Evolutionary conservation across 2,888 invertebrate genomes (phyloP).

Genomic region (Philereme transversata): DNA sequence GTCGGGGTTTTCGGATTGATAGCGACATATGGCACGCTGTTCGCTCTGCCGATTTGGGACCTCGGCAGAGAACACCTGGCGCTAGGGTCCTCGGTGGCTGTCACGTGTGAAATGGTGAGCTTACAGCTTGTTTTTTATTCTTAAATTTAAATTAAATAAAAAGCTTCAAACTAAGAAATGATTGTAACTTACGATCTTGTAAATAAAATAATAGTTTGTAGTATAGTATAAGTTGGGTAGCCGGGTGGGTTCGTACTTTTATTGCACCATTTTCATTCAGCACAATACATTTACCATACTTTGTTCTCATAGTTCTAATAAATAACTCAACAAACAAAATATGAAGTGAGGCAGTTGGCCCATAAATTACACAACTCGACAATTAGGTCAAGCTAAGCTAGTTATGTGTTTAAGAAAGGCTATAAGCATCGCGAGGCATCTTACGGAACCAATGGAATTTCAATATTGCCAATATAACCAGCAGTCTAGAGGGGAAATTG

Average conservation of each 20-base stretch:
- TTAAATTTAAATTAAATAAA: background rate
- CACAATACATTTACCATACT: background rate
- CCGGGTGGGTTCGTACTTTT: background rate
- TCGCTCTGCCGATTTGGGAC: constrained; percentile 62
- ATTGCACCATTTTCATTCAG: background rate
- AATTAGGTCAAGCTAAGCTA: background rate
- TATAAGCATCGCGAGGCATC: background rate
- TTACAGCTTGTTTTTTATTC: background rate
- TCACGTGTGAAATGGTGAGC: constrained; percentile 74
- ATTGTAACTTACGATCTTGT: no score
- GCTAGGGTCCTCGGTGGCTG: constrained; percentile 64
- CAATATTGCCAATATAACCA: constrained; percentile 17
- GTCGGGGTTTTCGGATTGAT: constrained; percentile 54
- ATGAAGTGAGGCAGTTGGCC: background rate
- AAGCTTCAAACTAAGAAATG: no score
- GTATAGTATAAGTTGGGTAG: no score
- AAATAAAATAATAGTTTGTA: no score
- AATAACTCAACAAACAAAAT: background rate
- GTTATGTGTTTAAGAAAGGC: background rate
- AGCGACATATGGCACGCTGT: constrained; percentile 48
- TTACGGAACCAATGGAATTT: constrained; percentile 9
- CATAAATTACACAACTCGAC: background rate
- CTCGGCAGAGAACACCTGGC: constrained; percentile 63
- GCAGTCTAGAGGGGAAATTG: constrained; percentile 12
- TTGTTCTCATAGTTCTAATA: background rate